These are phyloP conservation scores for Hanleya hanleyi DNA, from an alignment of 2,888 invertebrate genomes.

Conservation along the genomic window DNA sequence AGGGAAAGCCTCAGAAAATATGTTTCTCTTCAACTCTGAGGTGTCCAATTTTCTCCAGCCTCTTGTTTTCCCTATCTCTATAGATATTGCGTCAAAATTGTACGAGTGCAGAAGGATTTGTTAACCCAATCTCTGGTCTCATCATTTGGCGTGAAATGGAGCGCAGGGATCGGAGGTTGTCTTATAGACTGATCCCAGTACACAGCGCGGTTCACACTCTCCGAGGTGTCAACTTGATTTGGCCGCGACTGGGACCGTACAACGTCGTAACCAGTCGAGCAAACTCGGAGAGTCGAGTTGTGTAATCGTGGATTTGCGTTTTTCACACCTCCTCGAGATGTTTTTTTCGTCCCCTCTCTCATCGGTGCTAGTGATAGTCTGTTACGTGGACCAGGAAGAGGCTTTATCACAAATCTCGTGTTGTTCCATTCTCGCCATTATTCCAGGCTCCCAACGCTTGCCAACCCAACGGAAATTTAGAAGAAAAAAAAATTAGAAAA, in stretches of 20 bases:
- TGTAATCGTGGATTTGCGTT: slow-evolving; percentile 3
- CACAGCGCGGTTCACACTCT: not conserved
- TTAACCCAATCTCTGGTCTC: not conserved
- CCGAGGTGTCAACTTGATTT: slow-evolving; percentile 1
- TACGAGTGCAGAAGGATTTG: not conserved
- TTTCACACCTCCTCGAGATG: not conserved
- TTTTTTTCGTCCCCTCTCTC: not conserved
- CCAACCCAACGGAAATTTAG: not conserved
- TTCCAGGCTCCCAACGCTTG: not conserved
- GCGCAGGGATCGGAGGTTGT: not conserved
- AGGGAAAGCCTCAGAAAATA: not conserved
- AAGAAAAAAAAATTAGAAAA: not conserved
- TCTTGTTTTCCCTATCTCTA: not conserved
- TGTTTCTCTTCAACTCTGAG: not conserved
- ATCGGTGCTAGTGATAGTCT: not conserved
- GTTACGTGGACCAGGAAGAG: not conserved
- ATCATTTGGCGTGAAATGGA: not conserved
- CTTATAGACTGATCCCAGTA: not conserved
- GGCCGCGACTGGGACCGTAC: not conserved
- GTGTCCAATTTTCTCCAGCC: not conserved
- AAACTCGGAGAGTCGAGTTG: not conserved
- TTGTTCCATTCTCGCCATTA: not conserved
- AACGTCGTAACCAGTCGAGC: too few relatives aligned
- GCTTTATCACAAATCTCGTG: not conserved
- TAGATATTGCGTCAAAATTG: not conserved